Base-by-base conservation (phyloP, 2,797 vertebrate genomes). In the Gila robusta region DNA sequence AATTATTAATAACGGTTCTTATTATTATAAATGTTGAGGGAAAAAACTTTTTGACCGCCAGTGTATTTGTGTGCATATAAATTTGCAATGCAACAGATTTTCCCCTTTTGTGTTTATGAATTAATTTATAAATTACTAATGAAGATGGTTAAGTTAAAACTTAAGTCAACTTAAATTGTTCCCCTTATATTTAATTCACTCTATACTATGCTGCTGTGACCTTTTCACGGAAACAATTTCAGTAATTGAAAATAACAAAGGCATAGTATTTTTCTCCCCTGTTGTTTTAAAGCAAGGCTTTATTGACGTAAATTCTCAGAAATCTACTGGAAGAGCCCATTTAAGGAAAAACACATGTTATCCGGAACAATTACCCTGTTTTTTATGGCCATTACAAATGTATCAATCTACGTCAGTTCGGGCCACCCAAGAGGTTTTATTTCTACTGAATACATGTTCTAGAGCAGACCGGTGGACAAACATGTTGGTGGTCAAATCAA, bases 321-420 rank as follows among this genome's bases (percentile, higher is more conserved):
- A 47, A 44, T 5, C 17, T 49, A 71, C 11, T 1, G 1, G 37
- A 79, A 79, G 67, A 79, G 5, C 5, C 52, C 37, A 35, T 72
- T 85, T 66, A 64, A 62, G 28, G 28, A 72, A 72, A 73, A 85
- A 16, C 69, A 35, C 21, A 37, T 74, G 69, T 44, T 26, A 37
- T 56, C 7, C 10, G 2, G 17, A 70, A 56, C 64, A 84, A 56
- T 77, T 84, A 28, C 35, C 35, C 64, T 19, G 37, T 2, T 44
- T 23, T 79, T 71, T 85, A 85, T 5, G 1, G 26, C 49, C 66
- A 26, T 85, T 79, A 78, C 7, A 71, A 49, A 59, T 37, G 49
- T 23, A 80, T 73, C 12, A 32, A 39, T 62, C 76, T 59, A 62
- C 37, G 4, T 64, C 67, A 35, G 37, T 64, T 52, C 16, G 44